Evolutionary conservation across 2,888 invertebrate species (phyloP).

Genomic region (Sarcophaga caerulescens): DNA sequence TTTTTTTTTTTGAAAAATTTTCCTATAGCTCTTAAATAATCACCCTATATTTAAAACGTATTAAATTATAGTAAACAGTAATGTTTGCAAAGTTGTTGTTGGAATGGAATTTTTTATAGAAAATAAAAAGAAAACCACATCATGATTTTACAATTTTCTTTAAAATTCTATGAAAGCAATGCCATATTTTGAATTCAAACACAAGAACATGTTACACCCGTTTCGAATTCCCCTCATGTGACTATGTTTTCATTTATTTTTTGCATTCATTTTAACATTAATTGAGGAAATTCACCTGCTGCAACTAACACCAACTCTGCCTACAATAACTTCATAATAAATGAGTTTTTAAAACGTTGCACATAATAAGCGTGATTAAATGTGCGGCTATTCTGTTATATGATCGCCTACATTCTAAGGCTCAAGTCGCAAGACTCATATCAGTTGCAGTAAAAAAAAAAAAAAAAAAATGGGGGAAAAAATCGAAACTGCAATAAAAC

Average conservation of each 20-base stretch:
- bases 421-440: neutral
- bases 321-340: constrained; percentile 33
- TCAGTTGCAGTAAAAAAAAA: constrained; percentile 6
- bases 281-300: constrained; percentile 24
- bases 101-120: too few relatives aligned
- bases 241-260: neutral
- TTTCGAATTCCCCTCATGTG: neutral
- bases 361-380: constrained; percentile 37
- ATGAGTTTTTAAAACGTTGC: neutral
- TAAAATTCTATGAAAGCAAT: too few relatives aligned
- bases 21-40: too few relatives aligned
- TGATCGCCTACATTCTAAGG: constrained; percentile 23
- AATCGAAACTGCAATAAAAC: neutral
- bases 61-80: too few relatives aligned
- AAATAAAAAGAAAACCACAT: neutral
- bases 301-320: neutral
- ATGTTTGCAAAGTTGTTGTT: too few relatives aligned
- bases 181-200: too few relatives aligned
- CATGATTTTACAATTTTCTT: neutral
- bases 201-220: neutral
- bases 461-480: neutral
- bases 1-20: too few relatives aligned
- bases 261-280: neutral
- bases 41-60: too few relatives aligned
- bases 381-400: neutral